Conservation (phyloP, 2,797 vertebrate genomes). For the Melanotaenia pygmaea region DNA sequence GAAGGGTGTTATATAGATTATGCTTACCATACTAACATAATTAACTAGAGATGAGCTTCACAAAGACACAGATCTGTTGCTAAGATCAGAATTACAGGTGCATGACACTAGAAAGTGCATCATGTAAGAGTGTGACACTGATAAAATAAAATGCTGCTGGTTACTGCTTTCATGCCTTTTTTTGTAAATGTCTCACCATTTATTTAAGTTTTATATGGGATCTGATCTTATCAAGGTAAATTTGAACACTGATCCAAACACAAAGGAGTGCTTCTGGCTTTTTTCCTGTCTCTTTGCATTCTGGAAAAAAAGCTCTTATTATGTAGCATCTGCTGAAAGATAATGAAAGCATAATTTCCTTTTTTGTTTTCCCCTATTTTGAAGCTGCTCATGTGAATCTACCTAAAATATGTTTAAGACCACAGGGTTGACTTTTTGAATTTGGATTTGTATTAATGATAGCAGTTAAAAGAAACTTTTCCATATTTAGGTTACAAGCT, state of each 20-base stretch:
- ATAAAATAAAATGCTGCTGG: background rate
- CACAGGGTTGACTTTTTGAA: background rate
- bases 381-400: conserved; percentile 10
- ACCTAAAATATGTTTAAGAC: conserved; percentile 3
- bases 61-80: conserved; percentile 17
- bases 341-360: background rate
- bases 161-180: background rate
- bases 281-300: conserved; percentile 17
- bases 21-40: background rate
- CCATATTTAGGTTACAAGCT: conserved; percentile 25
- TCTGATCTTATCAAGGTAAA: background rate
- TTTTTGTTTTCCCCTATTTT: background rate
- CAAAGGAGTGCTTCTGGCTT: background rate
- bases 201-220: background rate
- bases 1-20: conserved; percentile 7
- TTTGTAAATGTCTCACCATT: background rate
- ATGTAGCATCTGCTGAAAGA: conserved; percentile 26
- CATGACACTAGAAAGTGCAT: background rate
- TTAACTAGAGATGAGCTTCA: background rate
- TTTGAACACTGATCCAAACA: background rate
- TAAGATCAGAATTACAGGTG: conserved; percentile 4
- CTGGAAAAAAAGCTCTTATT: conserved; percentile 13
- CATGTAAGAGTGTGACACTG: background rate
- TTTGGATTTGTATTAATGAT: conserved; percentile 34
- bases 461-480: conserved; percentile 50